Evolutionary conservation across 1,140 invertebrate species (phyloP).

Genomic region (Yoshiicerus persimilis): DNA sequence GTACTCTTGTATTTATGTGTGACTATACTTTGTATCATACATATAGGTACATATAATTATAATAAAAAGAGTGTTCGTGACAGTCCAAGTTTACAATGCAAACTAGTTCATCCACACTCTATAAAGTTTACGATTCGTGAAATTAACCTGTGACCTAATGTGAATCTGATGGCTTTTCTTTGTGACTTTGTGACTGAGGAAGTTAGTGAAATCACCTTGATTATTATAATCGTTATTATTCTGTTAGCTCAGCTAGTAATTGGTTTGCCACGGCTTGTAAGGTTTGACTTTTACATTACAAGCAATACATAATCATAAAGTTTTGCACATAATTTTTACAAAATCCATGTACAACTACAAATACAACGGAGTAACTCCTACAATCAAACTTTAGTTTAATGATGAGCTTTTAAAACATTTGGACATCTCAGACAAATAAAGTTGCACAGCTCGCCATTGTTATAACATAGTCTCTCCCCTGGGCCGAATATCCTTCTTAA

Average conservation of each 20-base stretch:
- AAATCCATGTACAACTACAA: background rate
- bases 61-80: background rate
- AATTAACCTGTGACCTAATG: background rate
- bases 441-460: background rate
- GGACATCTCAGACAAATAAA: background rate
- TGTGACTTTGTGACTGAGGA: background rate
- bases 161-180: background rate
- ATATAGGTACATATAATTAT: no score
- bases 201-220: background rate
- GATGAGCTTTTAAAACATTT: background rate
- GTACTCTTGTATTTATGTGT: background rate
- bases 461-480: background rate
- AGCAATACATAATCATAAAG: background rate
- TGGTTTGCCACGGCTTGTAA: no score
- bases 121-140: background rate
- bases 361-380: background rate
- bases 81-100: background rate
- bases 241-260: background rate
- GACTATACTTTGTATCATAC: no score
- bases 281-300: background rate
- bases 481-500: background rate
- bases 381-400: background rate
- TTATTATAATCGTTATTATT: background rate
- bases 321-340: no score
- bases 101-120: background rate